These are phyloP conservation scores for Ooceraea biroi DNA, from an alignment of 1,140 invertebrate species.

Conservation along the genomic window DNA sequence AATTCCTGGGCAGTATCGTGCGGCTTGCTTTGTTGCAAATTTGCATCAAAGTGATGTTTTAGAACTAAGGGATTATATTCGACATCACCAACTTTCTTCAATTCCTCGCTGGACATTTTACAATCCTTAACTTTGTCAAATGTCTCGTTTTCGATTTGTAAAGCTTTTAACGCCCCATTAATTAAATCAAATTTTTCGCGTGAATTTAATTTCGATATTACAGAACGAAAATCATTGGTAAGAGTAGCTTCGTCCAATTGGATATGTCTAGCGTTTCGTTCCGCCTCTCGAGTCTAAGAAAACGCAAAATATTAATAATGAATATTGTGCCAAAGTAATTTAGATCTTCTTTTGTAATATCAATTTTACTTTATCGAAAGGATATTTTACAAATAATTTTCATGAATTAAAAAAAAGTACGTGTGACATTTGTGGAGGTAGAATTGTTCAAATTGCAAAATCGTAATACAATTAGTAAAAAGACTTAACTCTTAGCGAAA, in stretches of 20 bases:
- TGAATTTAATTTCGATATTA: conserved; percentile 84
- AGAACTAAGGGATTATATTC: conserved; percentile 71
- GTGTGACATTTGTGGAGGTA: too few relatives aligned
- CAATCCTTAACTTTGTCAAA: conserved; percentile 32
- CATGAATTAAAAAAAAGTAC: not conserved
- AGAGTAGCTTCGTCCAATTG: conserved; percentile 81
- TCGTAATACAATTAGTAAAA: not conserved
- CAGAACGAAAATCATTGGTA: conserved; percentile 81
- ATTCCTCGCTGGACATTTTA: conserved; percentile 78
- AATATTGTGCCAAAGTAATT: not conserved
- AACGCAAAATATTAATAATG: conserved; percentile 5
- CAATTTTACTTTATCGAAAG: not conserved
- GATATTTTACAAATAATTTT: not conserved
- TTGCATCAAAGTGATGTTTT: conserved; percentile 72
- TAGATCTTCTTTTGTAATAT: not conserved
- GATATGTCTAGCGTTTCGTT: conserved; percentile 81
- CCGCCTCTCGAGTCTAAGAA: conserved; percentile 79
- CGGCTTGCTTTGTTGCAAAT: conserved; percentile 46
- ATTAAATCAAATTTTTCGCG: conserved; percentile 83
- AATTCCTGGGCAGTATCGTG: conserved; percentile 60
- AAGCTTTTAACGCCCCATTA: conserved; percentile 82
- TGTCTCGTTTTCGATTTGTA: conserved; percentile 85
- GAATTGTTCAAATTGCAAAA: not conserved
- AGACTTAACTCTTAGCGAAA: conserved; percentile 2
- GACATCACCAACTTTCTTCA: conserved; percentile 66